phyloP scores from a whole-genome alignment of 2,113 vertebrate species.

The Glareola pratincola region DNA sequence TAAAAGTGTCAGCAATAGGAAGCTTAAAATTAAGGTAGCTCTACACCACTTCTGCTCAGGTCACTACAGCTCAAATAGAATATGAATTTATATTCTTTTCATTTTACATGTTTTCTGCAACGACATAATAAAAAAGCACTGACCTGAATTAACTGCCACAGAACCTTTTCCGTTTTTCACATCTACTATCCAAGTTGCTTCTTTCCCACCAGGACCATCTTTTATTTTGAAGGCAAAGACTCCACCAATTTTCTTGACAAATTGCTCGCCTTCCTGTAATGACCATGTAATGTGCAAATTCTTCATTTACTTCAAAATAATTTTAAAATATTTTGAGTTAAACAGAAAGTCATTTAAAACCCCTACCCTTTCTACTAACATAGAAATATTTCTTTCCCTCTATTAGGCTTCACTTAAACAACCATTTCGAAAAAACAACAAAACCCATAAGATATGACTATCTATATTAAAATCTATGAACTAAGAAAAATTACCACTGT shows the following conservation, averaged over 20 bases:
- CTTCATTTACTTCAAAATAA: not conserved
- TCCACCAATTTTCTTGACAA: constrained; percentile 91
- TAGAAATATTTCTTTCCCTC: not conserved
- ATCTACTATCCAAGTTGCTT: constrained; percentile 91
- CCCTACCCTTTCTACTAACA: not conserved
- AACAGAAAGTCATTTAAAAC: not conserved
- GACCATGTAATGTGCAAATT: not conserved
- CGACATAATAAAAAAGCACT: constrained; percentile 12
- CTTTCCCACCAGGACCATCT: constrained; percentile 86
- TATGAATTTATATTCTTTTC: not conserved
- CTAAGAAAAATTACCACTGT: not conserved
- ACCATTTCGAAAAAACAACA: not conserved
- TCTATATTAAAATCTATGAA: not conserved
- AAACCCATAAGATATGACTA: not conserved
- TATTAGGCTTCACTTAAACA: not conserved
- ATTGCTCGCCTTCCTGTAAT: constrained; percentile 86
- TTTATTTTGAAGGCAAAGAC: constrained; percentile 93
- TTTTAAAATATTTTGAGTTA: not conserved
- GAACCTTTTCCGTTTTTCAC: constrained; percentile 90
- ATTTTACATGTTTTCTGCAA: not conserved
- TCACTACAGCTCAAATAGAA: not conserved
- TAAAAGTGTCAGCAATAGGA: not conserved
- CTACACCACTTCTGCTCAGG: not conserved
- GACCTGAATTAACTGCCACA: constrained; percentile 83
- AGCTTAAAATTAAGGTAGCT: not conserved